Evolutionary conservation across 2,888 invertebrate species (phyloP), one percentile per base, ranked within the genome.

Genomic region (Oscheius myriophilus): DNA sequence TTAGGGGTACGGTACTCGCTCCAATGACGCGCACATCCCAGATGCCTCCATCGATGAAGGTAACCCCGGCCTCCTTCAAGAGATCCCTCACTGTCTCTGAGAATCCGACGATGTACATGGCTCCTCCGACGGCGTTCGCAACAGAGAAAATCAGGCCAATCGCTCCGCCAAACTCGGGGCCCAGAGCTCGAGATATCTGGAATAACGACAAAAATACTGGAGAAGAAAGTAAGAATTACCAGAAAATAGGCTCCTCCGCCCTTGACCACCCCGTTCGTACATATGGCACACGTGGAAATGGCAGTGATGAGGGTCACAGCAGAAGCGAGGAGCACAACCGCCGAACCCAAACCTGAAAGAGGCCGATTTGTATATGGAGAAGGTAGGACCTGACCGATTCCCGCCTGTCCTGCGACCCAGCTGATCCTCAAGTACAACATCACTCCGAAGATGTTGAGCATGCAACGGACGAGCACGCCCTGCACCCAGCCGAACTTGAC

Each of bases 401-500:
- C 86, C 0, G 86, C 84, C 61, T 86, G 84, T 9, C 83, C 93
- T 55, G 96, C 94, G 73, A 97, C 94, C 98, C 98, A 98, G 49
- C 96, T 93, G 86, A 98, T 90, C 65, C 84, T 76, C 23, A 86
- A 90, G 89, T 97, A 98, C 75, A 98, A 91, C 96, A 98, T 97
- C 80, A 97, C 97, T 64, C 97, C 97, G 93, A 95, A 97, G 86
- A 97, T 97, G 89, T 97, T 97, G 85, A 97, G 91, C 55, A 97
- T 91, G 87, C 96, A 96, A 89, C 96, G 89, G 90, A 90, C 89
- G 83, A 90, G 86, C 59, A 97, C 96, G 23, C 96, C 96, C 88
- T 95, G 93, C 42, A 73, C 45, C 72, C 69, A 77, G 21, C 73
- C 73, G 67, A 73, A 75, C 57, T 74, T 75, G 16, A 66, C 64